phyloP scores from a whole-genome alignment of 2,797 vertebrate species.

The Synanceia verrucosa region DNA sequence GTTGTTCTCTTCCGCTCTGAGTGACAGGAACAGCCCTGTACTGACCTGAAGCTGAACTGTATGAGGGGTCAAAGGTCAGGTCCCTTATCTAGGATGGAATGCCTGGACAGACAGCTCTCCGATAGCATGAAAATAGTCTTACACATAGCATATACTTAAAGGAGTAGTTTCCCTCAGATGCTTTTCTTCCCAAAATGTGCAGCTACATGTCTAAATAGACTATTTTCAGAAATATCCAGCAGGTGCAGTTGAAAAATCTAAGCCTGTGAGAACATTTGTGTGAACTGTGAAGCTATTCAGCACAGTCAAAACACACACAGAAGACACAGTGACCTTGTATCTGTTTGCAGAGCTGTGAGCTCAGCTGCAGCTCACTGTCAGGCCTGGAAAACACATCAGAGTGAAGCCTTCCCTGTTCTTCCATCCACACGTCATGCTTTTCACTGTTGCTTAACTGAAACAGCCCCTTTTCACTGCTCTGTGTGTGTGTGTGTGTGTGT shows the following conservation, averaged over 20 bases:
- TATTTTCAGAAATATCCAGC: not conserved
- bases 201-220: not conserved
- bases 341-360: conserved; percentile 62
- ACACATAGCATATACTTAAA: not conserved
- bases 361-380: conserved; percentile 57
- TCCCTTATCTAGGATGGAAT: conserved; percentile 74
- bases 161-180: not conserved
- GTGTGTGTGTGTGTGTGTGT: not conserved
- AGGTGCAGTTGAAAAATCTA: not conserved
- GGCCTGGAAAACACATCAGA: conserved; percentile 47
- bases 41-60: conserved; percentile 73
- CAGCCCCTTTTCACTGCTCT: not conserved
- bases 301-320: conserved; percentile 33
- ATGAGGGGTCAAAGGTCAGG: conserved; percentile 60
- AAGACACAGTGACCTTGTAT: conserved; percentile 52
- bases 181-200: not conserved
- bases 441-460: not conserved
- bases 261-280: conserved; percentile 11
- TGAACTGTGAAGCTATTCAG: not conserved
- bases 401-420: conserved; percentile 25
- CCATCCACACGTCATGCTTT: conserved; percentile 1
- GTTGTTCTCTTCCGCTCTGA: conserved; percentile 50
- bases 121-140: conserved; percentile 26
- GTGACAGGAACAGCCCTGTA: conserved; percentile 71
- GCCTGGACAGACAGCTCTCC: conserved; percentile 50